Evolutionary conservation across 2,797 vertebrate species (phyloP).

Genomic region (Hemitrygon akajei): DNA sequence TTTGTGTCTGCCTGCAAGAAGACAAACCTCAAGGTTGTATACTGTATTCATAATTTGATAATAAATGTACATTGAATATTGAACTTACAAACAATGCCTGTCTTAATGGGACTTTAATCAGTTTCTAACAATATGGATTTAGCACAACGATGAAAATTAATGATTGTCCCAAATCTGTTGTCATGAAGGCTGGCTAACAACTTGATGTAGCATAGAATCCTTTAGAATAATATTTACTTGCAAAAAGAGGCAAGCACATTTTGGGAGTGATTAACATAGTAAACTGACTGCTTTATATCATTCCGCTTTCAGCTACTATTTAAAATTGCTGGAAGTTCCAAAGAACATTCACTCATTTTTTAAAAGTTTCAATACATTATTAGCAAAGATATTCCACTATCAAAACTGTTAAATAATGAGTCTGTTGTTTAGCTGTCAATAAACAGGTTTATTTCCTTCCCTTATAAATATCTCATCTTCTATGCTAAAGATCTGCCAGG

Average conservation of each 20-base stretch:
- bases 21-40: too few species aligned
- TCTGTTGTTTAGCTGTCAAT: background rate
- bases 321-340: background rate
- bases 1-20: too few species aligned
- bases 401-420: background rate
- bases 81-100: background rate
- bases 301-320: background rate
- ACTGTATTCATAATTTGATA: too few species aligned
- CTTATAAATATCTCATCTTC: background rate
- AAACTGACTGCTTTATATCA: background rate
- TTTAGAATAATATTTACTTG: background rate
- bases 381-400: background rate
- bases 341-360: background rate
- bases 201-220: background rate
- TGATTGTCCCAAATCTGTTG: background rate
- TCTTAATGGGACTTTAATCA: background rate
- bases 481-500: background rate
- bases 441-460: background rate
- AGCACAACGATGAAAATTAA: background rate
- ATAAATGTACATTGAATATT: too few species aligned
- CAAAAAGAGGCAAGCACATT: background rate
- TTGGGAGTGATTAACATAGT: background rate
- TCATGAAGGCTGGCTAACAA: background rate
- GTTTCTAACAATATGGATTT: slow-evolving; percentile 11
- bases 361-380: background rate